Evolutionary conservation across 2,113 vertebrate genomes (phyloP).

Genomic region (Plotosus lineatus): DNA sequence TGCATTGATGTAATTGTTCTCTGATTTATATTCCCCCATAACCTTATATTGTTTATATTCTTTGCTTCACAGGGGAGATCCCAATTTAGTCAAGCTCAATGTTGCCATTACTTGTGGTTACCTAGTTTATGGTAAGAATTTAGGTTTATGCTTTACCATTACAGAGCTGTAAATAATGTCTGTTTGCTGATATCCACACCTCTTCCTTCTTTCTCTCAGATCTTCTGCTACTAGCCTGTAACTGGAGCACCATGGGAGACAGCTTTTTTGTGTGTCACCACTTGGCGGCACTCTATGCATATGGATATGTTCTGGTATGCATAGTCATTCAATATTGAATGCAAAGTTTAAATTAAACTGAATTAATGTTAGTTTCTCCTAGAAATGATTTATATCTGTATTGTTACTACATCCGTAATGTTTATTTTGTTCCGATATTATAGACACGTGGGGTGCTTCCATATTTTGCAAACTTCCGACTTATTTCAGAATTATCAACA

Average conservation of each 20-base stretch:
- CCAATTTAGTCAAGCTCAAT: slow-evolving; percentile 78
- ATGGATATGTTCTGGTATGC: slow-evolving; percentile 81
- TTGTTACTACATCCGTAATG: background rate
- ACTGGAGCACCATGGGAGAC: slow-evolving; percentile 81
- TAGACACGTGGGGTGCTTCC: slow-evolving; percentile 76
- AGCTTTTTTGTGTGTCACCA: slow-evolving; percentile 79
- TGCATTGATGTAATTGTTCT: background rate
- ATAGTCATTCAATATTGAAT: background rate
- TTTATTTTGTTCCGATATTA: slow-evolving; percentile 3
- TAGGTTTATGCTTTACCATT: background rate
- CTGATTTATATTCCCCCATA: background rate
- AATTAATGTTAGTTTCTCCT: background rate
- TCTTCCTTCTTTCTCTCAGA: slow-evolving; percentile 61
- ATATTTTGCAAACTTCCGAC: slow-evolving; percentile 79
- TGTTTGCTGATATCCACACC: slow-evolving; percentile 18
- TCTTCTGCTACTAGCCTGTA: slow-evolving; percentile 74
- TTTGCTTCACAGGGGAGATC: slow-evolving; percentile 75
- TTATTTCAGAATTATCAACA: slow-evolving; percentile 80
- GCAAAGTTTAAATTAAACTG: background rate
- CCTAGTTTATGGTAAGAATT: slow-evolving; percentile 74
- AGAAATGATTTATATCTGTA: background rate
- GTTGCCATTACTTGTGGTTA: slow-evolving; percentile 83
- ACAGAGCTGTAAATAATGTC: background rate
- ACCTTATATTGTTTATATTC: background rate
- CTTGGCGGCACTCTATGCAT: slow-evolving; percentile 81